Evolutionary conservation across 2,113 vertebrate genomes (phyloP).

Genomic region (Kryptolebias marmoratus): DNA sequence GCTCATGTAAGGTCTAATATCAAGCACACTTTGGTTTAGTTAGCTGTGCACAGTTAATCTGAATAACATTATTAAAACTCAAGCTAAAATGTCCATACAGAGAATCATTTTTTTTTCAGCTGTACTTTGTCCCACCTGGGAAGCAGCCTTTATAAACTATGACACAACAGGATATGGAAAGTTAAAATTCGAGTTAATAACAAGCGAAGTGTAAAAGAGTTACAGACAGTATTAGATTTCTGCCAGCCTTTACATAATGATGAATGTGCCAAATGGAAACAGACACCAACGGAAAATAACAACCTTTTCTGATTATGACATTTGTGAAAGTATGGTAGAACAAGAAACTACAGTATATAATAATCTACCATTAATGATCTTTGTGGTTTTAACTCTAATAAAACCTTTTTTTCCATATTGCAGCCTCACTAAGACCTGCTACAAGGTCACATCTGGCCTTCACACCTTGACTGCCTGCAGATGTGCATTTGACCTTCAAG

Average conservation of each 20-base stretch:
- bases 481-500: slow-evolving; percentile 11
- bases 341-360: too few relatives aligned
- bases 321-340: neutral
- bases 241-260: neutral
- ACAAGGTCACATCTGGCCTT: slow-evolving; percentile 40
- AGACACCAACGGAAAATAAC: slow-evolving; percentile 11
- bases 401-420: neutral
- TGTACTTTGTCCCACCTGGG: neutral
- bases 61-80: neutral
- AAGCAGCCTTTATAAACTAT: neutral
- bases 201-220: neutral
- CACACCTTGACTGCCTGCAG: slow-evolving; percentile 18
- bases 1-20: slow-evolving; percentile 1
- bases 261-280: neutral
- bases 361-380: neutral
- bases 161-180: neutral
- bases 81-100: neutral
- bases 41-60: slow-evolving; percentile 14
- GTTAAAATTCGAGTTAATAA: neutral
- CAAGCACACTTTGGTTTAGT: slow-evolving; percentile 6
- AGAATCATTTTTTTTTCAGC: neutral
- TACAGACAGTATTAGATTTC: neutral
- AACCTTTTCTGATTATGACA: neutral
- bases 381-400: neutral
- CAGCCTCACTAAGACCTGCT: neutral